Evolutionary conservation across 2,113 vertebrate genomes (phyloP).

Genomic region (Cathartes aura): DNA sequence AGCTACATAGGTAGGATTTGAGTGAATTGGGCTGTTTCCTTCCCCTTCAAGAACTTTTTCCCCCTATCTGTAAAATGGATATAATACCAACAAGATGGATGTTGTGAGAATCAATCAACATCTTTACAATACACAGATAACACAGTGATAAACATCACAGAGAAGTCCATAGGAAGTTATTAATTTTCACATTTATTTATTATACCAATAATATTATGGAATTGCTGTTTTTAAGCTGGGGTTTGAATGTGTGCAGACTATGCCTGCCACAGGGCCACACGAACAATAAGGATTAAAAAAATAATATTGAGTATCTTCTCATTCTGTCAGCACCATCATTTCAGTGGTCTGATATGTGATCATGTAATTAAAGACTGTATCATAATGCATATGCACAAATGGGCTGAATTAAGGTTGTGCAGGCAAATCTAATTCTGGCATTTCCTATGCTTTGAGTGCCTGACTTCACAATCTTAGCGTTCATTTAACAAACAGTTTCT

Average conservation of each 20-base stretch:
- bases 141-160: not conserved
- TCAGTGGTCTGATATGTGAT: constrained; percentile 51
- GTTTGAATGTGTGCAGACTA: not conserved
- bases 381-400: constrained; percentile 71
- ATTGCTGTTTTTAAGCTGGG: not conserved
- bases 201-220: not conserved
- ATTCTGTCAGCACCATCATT: not conserved
- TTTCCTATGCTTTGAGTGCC: constrained; percentile 57
- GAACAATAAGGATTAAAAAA: not conserved
- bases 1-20: not conserved
- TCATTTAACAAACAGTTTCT: constrained; percentile 58
- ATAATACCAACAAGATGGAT: not conserved
- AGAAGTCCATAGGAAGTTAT: not conserved
- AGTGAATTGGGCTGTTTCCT: not conserved
- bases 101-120: not conserved
- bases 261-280: not conserved
- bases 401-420: constrained; percentile 71
- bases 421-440: constrained; percentile 71
- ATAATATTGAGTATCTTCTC: not conserved
- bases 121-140: not conserved
- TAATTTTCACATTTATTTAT: not conserved
- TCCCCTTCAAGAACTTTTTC: not conserved
- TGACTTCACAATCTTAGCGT: constrained; percentile 63
- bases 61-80: not conserved
- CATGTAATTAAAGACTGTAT: constrained; percentile 68